A percentile compares a stretch with the other conserved stretches of the same genome.
Evolutionary conservation across 1,140 invertebrate species (phyloP).

Genomic region (Zaprionus kolodkinae): DNA sequence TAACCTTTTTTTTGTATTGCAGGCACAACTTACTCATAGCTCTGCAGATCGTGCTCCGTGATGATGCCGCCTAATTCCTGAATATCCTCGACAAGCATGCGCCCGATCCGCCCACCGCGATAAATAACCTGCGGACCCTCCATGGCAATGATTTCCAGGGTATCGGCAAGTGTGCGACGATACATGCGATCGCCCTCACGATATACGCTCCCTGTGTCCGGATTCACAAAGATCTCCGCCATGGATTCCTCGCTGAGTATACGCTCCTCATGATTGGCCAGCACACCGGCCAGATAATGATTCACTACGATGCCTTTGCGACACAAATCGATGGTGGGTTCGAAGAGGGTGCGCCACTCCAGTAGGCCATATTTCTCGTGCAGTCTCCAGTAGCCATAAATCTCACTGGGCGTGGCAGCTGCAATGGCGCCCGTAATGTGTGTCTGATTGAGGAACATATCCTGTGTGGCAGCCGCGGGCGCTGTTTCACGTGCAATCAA

Average conservation of each 20-base stretch:
- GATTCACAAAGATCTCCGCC: constrained; percentile 89
- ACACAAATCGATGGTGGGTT: constrained; percentile 91
- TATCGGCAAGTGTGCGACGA: constrained; percentile 89
- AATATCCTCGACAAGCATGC: constrained; percentile 89
- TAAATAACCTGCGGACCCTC: constrained; percentile 88
- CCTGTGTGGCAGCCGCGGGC: constrained; percentile 87
- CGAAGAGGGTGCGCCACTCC: constrained; percentile 92
- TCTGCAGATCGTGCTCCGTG: constrained; percentile 89
- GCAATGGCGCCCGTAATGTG: constrained; percentile 87
- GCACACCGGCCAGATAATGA: constrained; percentile 88
- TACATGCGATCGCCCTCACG: constrained; percentile 89
- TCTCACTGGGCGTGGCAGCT: constrained; percentile 95
- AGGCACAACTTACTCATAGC: constrained; percentile 84
- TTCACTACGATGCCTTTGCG: constrained; percentile 89
- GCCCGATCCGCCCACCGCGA: constrained; percentile 88
- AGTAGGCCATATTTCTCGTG: constrained; percentile 91
- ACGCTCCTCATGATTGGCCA: constrained; percentile 85
- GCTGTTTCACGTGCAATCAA: constrained; percentile 94
- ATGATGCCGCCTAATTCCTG: constrained; percentile 90
- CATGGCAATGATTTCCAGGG: constrained; percentile 89
- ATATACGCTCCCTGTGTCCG: constrained; percentile 87
- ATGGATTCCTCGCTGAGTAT: constrained; percentile 87
- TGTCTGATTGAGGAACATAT: constrained; percentile 88
- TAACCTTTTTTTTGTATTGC: no score
- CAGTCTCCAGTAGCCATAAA: constrained; percentile 93